Evolutionary conservation across 2,797 vertebrate genomes (phyloP), one percentile per base, ranked within the genome.

Genomic region (Crocodylus rhombifer): DNA sequence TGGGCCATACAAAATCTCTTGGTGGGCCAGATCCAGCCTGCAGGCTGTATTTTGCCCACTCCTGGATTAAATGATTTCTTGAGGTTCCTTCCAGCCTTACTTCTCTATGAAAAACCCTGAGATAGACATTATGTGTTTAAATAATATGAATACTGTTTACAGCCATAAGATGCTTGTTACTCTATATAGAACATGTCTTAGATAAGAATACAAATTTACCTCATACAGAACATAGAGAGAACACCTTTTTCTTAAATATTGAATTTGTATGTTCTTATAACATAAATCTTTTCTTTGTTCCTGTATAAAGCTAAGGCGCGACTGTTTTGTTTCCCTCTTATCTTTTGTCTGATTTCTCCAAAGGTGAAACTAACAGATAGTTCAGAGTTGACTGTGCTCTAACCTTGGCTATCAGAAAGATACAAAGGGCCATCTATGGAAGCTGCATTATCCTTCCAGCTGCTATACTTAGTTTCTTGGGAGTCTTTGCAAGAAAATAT

Each of bases 391-490:
- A 30, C 30, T 30, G 30, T 30, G 30, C 30, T 30, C 30, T 30
- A 42, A 7, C 42, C 33, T 88, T 63, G 57, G 84, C 85, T 89
- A 92, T 93, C 74, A 90, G 86, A 91, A 33, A 83, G 96, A 93
- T 82, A 90, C 86, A 89, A 86, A 85, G 93, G 95, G 89, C 89
- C 81, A 92, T 88, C 84, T 95, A 15, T 15, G 7, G 14, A 51
- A 25, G 36, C 42, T 71, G 26, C 64, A 67, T 14, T 20, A 55
- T 42, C 95, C 93, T 84, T 87, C 82, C 95, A 93, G 94, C 91
- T 86, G 93, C 73, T 82, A 30, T 26, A 33, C 87, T 82, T 88
- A 94, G 93, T 95, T 96, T 92, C 93, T 95, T 96, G 95, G 93
- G 92, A 91, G 80, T 74, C 74, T 80, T 77, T 94, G 74, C 82